Percentiles rank a stretch among this genome's conserved stretches.
Conservation (phyloP, 2,113 vertebrate species). For the Symphodus melops region DNA sequence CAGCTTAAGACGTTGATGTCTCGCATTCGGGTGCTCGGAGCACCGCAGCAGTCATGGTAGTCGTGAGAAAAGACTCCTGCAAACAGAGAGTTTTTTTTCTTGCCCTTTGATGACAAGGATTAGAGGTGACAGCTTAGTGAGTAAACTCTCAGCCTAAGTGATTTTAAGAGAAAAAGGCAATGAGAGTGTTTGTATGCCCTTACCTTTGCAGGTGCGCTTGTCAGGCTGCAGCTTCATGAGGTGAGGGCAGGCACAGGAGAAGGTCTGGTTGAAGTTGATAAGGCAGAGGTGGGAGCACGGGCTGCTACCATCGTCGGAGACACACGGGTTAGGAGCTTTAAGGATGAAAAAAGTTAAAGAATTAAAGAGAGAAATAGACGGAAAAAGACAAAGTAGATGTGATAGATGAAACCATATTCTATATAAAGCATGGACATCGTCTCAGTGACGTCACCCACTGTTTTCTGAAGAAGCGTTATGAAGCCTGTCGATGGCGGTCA, state of each 20-base stretch:
- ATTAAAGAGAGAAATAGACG: not conserved
- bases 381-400: not conserved
- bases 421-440: too few species aligned
- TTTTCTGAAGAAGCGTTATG: too few species aligned
- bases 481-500: too few species aligned
- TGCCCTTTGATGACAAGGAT: not conserved
- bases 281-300: constrained; percentile 96
- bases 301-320: constrained; percentile 87
- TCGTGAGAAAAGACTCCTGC: not conserved
- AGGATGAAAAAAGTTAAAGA: not conserved
- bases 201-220: constrained; percentile 93
- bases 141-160: not conserved
- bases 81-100: not conserved
- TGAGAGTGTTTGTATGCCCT: not conserved
- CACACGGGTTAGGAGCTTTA: constrained; percentile 94
- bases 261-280: constrained; percentile 96
- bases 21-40: not conserved
- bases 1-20: constrained; percentile 10
- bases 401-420: too few species aligned
- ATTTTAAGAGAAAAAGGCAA: not conserved
- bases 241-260: constrained; percentile 95
- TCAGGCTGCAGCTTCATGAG: constrained; percentile 95
- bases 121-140: not conserved
- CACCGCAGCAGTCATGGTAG: constrained; percentile 2
- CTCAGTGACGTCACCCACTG: too few species aligned